Conservation (phyloP, 2,888 invertebrate genomes). For the Tetragonisca angustula region DNA sequence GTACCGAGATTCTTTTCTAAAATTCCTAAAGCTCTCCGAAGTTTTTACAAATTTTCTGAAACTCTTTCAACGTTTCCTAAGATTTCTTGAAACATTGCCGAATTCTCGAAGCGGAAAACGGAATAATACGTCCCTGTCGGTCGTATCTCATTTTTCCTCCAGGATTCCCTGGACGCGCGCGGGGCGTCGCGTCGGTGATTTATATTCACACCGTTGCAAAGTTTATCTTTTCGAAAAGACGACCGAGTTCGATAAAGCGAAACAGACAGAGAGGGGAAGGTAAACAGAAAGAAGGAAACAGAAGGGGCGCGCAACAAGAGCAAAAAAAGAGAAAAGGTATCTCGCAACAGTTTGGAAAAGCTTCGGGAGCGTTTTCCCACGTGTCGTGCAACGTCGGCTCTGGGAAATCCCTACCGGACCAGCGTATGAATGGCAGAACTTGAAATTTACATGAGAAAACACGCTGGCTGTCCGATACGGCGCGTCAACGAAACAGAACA, state of each 20-base stretch:
- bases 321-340: background rate
- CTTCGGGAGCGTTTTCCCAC: constrained; percentile 27
- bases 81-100: too few species aligned
- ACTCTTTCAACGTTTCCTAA: too few species aligned
- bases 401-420: constrained; percentile 20
- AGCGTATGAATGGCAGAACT: constrained; percentile 39
- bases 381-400: constrained; percentile 7
- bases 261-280: background rate
- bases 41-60: too few species aligned
- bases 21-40: too few species aligned
- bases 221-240: constrained; percentile 48
- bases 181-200: constrained; percentile 23
- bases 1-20: too few species aligned
- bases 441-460: constrained; percentile 66
- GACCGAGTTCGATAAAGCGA: background rate
- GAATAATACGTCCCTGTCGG: constrained; percentile 15
- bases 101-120: constrained; percentile 10
- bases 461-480: constrained; percentile 1
- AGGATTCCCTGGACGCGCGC: constrained; percentile 23
- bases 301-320: background rate
- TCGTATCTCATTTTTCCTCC: constrained; percentile 41
- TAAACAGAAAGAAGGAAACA: too few species aligned
- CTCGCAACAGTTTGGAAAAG: constrained; percentile 39
- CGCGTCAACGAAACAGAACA: background rate
- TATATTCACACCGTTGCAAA: constrained; percentile 37